These are phyloP conservation scores for Ceyx margarethae DNA, from an alignment of 2,113 vertebrate genomes.

Conservation along the genomic window DNA sequence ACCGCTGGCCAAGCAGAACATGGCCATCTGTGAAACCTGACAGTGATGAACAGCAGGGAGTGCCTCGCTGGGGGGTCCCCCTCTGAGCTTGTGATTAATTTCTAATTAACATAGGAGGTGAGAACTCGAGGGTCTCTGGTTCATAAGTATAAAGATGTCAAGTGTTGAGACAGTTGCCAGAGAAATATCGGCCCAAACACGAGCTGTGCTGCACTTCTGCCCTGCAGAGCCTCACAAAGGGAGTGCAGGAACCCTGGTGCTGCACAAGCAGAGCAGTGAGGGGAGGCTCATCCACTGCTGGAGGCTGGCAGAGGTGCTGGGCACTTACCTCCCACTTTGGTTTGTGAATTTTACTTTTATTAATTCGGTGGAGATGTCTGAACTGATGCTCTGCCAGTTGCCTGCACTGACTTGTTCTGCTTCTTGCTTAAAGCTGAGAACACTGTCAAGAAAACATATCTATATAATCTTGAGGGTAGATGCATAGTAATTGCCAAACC, in stretches of 20 bases:
- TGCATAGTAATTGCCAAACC: neutral
- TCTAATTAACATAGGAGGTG: neutral
- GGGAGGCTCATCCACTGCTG: neutral
- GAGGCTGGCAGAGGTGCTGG: neutral
- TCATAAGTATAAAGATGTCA: neutral
- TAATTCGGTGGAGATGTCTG: neutral
- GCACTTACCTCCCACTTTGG: neutral
- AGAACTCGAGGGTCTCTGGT: neutral
- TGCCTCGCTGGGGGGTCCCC: neutral
- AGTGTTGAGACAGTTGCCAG: neutral
- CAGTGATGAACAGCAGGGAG: slow-evolving; percentile 20
- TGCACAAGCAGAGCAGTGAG: accelerated
- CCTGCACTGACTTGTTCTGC: neutral
- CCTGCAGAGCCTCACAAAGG: neutral
- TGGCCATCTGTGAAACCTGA: slow-evolving; percentile 69
- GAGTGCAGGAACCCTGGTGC: neutral
- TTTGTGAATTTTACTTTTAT: neutral
- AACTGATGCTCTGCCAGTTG: neutral
- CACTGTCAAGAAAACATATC: neutral
- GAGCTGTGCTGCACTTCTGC: neutral
- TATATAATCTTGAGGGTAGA: neutral
- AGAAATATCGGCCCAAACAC: accelerated
- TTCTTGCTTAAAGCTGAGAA: neutral
- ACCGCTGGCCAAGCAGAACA: slow-evolving; percentile 73
- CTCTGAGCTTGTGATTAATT: neutral